A percentile compares a stretch with the other conserved stretches of the same genome.
These are phyloP conservation scores for Pandemis cinnamomeana DNA, from an alignment of 2,888 invertebrate genomes.

Conservation along the genomic window DNA sequence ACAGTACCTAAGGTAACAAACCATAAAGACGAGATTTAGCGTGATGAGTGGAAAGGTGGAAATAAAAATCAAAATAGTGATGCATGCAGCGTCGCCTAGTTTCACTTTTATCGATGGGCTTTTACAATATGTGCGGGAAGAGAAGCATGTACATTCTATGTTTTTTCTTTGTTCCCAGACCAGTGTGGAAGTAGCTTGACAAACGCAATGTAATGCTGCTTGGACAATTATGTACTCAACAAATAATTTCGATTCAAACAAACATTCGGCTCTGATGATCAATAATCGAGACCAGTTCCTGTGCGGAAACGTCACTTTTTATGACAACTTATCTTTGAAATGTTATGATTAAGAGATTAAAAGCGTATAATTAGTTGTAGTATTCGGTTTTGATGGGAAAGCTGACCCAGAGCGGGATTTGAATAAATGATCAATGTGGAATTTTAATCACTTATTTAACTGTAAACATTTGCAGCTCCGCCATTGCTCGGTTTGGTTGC, in stretches of 20 bases:
- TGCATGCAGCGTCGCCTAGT: no score
- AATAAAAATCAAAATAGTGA: no score
- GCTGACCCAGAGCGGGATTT: slow-evolving; percentile 10
- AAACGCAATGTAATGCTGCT: neutral
- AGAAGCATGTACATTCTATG: no score
- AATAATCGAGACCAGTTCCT: slow-evolving; percentile 37
- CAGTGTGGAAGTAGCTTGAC: no score
- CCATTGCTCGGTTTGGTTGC: neutral
- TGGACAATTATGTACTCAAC: neutral
- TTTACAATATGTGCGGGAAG: no score
- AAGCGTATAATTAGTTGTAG: slow-evolving; percentile 27
- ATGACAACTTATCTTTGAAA: slow-evolving; percentile 36
- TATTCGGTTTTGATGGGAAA: slow-evolving; percentile 30
- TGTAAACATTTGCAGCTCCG: slow-evolving; percentile 5
- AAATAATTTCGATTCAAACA: slow-evolving; percentile 3
- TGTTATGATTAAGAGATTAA: slow-evolving; percentile 40
- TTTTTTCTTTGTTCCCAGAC: no score
- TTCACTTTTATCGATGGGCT: no score
- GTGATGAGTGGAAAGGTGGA: no score
- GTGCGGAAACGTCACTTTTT: slow-evolving; percentile 40
- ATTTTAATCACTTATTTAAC: slow-evolving; percentile 32
- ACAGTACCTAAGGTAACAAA: no score
- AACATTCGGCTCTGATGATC: slow-evolving; percentile 14
- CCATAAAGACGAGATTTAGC: no score
- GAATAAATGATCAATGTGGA: slow-evolving; percentile 32